These are phyloP conservation scores for Chironex yamaguchii DNA, from an alignment of 30 jellyfish, hydroid and myxozoan species.

Conservation along the genomic window DNA sequence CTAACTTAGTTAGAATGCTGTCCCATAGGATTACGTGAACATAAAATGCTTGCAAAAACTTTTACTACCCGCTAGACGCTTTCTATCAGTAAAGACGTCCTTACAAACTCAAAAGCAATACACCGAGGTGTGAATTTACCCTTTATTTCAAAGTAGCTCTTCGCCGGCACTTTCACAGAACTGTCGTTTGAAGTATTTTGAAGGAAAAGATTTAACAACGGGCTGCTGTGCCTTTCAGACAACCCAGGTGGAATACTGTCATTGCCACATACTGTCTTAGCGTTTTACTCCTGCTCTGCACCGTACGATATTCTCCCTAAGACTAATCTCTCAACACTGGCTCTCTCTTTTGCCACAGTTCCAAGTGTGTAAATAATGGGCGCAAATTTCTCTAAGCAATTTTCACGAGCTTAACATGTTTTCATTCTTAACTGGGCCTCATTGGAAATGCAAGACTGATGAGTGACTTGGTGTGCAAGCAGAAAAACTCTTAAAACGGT, in stretches of 20 bases:
- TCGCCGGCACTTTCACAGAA: background rate
- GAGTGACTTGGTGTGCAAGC: background rate
- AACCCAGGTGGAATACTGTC: constrained; percentile 1
- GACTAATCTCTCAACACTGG: background rate
- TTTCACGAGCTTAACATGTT: background rate
- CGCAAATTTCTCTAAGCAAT: background rate
- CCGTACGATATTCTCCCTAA: background rate
- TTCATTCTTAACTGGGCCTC: background rate
- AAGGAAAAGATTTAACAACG: background rate
- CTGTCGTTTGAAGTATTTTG: background rate
- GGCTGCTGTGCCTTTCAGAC: background rate
- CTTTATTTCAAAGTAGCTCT: background rate
- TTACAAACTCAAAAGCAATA: no score
- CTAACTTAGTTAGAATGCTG: background rate
- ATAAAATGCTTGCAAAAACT: no score
- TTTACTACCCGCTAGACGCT: background rate
- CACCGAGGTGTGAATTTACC: background rate
- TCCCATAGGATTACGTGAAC: no score
- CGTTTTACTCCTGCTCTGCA: background rate
- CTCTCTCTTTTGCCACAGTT: background rate
- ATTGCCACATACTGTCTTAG: background rate
- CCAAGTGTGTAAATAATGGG: background rate
- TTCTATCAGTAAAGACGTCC: no score
- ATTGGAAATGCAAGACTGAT: background rate
- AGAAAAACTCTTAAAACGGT: no score